Conservation (phyloP, 2,888 invertebrate species). For the Aradus depressus region DNA sequence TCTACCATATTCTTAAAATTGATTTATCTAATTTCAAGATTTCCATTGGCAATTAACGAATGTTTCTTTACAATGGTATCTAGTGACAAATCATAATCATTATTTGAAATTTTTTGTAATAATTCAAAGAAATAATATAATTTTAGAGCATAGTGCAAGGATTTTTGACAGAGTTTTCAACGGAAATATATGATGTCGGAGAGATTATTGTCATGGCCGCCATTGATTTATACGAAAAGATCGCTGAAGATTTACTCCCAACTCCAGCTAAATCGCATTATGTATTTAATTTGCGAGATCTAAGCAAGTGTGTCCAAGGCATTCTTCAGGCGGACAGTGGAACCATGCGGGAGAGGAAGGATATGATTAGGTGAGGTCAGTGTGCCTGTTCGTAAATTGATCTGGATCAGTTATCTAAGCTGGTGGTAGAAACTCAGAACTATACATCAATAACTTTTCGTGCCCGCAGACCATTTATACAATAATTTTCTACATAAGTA, state of each 20-base stretch:
- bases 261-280: conserved; percentile 89
- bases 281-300: conserved; percentile 80
- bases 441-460: conserved; percentile 1
- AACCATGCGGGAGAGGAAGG: conserved; percentile 52
- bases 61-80: too few species aligned
- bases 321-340: conserved; percentile 69
- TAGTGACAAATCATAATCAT: too few species aligned
- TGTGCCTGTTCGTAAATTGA: neutral
- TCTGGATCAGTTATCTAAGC: neutral
- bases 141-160: conserved; percentile 56
- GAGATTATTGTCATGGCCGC: conserved; percentile 70
- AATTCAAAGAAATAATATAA: neutral
- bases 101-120: too few species aligned
- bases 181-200: conserved; percentile 52
- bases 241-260: conserved; percentile 68
- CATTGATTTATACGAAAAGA: conserved; percentile 70
- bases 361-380: conserved; percentile 49
- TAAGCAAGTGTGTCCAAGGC: conserved; percentile 86
- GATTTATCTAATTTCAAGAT: too few species aligned
- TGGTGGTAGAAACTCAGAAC: neutral
- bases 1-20: too few species aligned
- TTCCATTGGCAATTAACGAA: too few species aligned
- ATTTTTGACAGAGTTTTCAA: conserved; percentile 65
- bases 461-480: too few species aligned
- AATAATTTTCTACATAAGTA: too few species aligned